Evolutionary conservation across 2,888 invertebrate genomes (phyloP).

Genomic region (Psylliodes chrysocephalus): DNA sequence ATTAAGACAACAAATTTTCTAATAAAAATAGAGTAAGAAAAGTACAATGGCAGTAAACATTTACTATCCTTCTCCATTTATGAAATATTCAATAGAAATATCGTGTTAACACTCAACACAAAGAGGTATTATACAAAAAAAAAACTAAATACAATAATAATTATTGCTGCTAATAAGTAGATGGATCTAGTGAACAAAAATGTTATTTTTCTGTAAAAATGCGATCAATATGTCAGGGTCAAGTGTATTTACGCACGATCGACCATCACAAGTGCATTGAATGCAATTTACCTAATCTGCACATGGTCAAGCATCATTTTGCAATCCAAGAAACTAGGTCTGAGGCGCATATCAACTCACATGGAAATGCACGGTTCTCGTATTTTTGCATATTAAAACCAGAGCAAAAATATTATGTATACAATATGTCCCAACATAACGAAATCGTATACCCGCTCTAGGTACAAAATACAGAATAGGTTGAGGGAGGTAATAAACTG

Average conservation of each 20-base stretch:
- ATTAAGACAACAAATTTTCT: too few species aligned
- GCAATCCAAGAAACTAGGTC: conserved; percentile 40
- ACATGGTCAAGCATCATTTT: conserved; percentile 48
- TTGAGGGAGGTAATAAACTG: too few species aligned
- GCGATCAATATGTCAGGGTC: conserved; percentile 59
- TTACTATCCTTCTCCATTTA: background rate
- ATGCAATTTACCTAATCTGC: conserved; percentile 53
- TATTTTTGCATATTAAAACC: too few species aligned
- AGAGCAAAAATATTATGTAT: too few species aligned
- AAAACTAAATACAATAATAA: background rate
- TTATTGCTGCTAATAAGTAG: background rate
- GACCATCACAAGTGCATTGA: conserved; percentile 47
- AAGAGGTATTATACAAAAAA: background rate
- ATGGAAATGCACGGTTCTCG: conserved; percentile 50
- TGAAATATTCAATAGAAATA: background rate
- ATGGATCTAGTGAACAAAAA: conserved; percentile 12
- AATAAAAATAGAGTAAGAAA: too few species aligned
- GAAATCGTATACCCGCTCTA: too few species aligned
- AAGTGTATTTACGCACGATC: conserved; percentile 55
- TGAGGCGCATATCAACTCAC: conserved; percentile 46
- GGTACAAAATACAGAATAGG: too few species aligned
- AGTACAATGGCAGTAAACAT: too few species aligned
- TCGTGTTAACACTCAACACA: background rate
- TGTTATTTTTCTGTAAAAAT: conserved; percentile 36
- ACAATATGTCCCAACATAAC: too few species aligned